A percentile compares a stretch with the other conserved stretches of the same genome.
Conservation (phyloP, 1,140 invertebrate species). For the Drosophila pectinifera region DNA sequence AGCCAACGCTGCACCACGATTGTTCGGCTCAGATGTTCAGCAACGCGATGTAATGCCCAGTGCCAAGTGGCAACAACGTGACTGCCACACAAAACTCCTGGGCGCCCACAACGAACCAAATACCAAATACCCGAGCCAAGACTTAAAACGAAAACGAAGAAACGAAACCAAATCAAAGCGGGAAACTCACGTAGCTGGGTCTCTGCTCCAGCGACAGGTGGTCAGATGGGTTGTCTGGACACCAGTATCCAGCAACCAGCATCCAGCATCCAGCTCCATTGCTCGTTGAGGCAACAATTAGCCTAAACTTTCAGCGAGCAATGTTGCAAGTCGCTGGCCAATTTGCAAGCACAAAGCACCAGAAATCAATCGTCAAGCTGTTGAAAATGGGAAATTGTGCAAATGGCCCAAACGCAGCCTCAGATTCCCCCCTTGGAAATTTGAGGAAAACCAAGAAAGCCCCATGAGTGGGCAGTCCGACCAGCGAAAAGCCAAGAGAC, state of each 20-base stretch:
- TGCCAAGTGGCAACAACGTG: slow-evolving; percentile 80
- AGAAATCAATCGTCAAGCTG: slow-evolving; percentile 80
- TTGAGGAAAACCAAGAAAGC: slow-evolving; percentile 30
- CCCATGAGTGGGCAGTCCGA: slow-evolving; percentile 38
- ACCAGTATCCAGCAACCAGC: slow-evolving; percentile 7
- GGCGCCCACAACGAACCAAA: slow-evolving; percentile 31
- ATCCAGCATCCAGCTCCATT: slow-evolving; percentile 17
- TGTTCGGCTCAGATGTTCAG: slow-evolving; percentile 26
- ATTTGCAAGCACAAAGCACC: slow-evolving; percentile 53
- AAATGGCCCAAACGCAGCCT: slow-evolving; percentile 49
- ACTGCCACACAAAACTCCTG: slow-evolving; percentile 66
- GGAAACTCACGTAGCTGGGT: slow-evolving; percentile 30
- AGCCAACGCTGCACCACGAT: slow-evolving; percentile 43
- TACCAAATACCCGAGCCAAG: background rate
- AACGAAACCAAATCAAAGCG: slow-evolving; percentile 33
- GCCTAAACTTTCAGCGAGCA: slow-evolving; percentile 72
- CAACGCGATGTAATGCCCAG: slow-evolving; percentile 54
- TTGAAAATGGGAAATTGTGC: slow-evolving; percentile 77
- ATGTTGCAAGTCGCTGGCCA: slow-evolving; percentile 58
- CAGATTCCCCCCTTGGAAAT: slow-evolving; percentile 41
- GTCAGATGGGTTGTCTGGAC: slow-evolving; percentile 67
- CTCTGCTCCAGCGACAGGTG: slow-evolving; percentile 69
- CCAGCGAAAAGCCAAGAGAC: slow-evolving; percentile 27
- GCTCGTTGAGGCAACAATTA: slow-evolving; percentile 77
- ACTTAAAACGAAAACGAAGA: background rate